These are phyloP conservation scores for Clavelina lepadiformis DNA, from an alignment of 23 tunicate genomes.

Conservation along the genomic window DNA sequence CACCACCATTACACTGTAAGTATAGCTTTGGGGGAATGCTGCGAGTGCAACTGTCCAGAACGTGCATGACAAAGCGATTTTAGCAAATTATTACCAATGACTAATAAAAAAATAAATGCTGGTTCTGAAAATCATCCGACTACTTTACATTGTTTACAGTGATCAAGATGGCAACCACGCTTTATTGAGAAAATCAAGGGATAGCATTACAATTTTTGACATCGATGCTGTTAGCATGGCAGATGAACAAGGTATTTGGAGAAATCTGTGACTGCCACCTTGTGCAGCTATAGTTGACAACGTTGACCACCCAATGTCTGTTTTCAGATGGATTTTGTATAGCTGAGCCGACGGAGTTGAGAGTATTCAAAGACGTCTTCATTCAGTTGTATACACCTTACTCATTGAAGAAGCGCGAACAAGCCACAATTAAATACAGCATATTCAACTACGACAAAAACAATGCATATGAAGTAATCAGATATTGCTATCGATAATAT, in stretches of 20 bases:
- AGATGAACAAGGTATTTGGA: slow-evolving; percentile 1
- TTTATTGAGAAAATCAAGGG: slow-evolving; percentile 6
- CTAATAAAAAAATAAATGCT: no score
- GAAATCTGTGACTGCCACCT: background rate
- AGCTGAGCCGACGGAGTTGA: slow-evolving; percentile 18
- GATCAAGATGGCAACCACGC: no score
- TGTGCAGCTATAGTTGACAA: background rate
- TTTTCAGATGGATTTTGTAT: slow-evolving; percentile 55
- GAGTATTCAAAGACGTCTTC: slow-evolving; percentile 37
- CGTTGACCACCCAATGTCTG: background rate
- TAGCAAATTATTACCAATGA: no score
- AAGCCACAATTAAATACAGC: slow-evolving; percentile 13
- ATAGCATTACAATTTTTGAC: slow-evolving; percentile 73
- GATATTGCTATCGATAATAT: no score
- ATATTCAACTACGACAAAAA: slow-evolving; percentile 70
- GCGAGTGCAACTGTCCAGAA: no score
- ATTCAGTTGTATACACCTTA: slow-evolving; percentile 45
- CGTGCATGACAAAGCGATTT: no score
- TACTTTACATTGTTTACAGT: no score
- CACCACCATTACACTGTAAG: background rate
- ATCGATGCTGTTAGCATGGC: slow-evolving; percentile 54
- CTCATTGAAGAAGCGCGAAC: slow-evolving; percentile 47
- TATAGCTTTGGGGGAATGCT: no score
- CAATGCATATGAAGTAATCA: no score
- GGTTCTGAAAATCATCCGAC: no score